Evolutionary conservation across 2,888 invertebrate genomes (phyloP), one percentile per base, ranked within the genome.

Genomic region (Pinctada fucata): DNA sequence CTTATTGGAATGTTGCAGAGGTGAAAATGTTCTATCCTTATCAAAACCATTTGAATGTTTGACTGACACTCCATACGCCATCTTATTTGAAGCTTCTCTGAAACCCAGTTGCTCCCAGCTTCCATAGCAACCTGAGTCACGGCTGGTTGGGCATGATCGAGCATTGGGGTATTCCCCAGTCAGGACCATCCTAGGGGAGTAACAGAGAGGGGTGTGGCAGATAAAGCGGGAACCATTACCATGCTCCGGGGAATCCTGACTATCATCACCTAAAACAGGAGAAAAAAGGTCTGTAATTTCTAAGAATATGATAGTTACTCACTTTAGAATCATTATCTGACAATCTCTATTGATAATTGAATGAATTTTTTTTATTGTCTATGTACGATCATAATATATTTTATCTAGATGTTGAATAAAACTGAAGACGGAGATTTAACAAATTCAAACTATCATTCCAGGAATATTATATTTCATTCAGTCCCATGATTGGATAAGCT

Each of bases 81-180:
- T 47, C 48, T 75, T 75, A 49, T 69, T 68, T 50, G 50, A 75
- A 58, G 66, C 72, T 13, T 88, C 89, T 67, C 84, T 82, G 69
- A 86, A 86, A 79, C 84, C 85, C 16, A 83, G 72, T 31, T 85
- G 87, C 76, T 92, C 92, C 82, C 88, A 89, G 79, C 92, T 91
- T 79, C 91, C 90, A 81, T 91, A 92, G 79, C 91, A 91, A 4
- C 92, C 92, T 5, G 91, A 92, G 80, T 92, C 92, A 72, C 90
- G 82, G 95, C 89, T 88, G 45, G 85, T 86, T 16, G 82, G 79
- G 50, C 71, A 79, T 13, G 75, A 50, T 3, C 79, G 75, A 51
- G 71, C 52, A 63, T 75, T 66, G 58, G 51, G 75, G 48, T 31
- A 75, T 52, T 75, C 75, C 47, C 58, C 49, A 10, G 58, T 58